These are phyloP conservation scores for Pagrus major DNA, from an alignment of 2,113 vertebrate genomes.

Conservation along the genomic window DNA sequence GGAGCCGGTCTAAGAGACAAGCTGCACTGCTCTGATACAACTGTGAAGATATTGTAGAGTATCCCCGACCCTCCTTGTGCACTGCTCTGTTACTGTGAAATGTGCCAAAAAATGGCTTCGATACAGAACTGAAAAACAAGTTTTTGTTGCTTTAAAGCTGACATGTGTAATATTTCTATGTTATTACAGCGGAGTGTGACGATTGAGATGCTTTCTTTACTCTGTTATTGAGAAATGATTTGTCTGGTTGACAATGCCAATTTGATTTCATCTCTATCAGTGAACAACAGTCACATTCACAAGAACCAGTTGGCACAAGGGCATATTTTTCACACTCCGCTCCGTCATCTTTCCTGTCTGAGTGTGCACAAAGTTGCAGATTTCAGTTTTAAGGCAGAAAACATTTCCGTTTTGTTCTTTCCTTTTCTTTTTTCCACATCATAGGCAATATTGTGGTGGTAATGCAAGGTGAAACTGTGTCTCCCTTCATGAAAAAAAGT, in stretches of 20 bases:
- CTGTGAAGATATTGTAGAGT: slow-evolving; percentile 47
- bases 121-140: slow-evolving; percentile 5
- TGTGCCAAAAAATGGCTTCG: slow-evolving; percentile 60
- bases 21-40: slow-evolving; percentile 1
- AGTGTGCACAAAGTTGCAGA: slow-evolving; percentile 18
- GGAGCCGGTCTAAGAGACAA: slow-evolving; percentile 88
- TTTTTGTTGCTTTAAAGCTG: slow-evolving; percentile 14
- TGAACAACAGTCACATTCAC: not conserved
- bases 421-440: slow-evolving; percentile 6
- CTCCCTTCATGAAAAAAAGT: slow-evolving; percentile 28
- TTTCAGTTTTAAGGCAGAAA: slow-evolving; percentile 25
- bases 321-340: slow-evolving; percentile 13
- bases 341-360: slow-evolving; percentile 21
- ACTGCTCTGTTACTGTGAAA: slow-evolving; percentile 61
- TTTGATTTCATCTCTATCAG: not conserved
- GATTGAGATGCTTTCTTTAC: not conserved
- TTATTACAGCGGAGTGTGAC: slow-evolving; percentile 16
- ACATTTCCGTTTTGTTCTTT: slow-evolving; percentile 4
- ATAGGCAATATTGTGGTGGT: slow-evolving; percentile 44
- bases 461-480: slow-evolving; percentile 39
- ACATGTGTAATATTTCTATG: slow-evolving; percentile 29
- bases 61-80: slow-evolving; percentile 22
- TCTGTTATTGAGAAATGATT: not conserved
- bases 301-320: not conserved
- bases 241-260: not conserved